phyloP scores from a whole-genome alignment of 1,140 invertebrate species.

The Drosophila yakuba region DNA sequence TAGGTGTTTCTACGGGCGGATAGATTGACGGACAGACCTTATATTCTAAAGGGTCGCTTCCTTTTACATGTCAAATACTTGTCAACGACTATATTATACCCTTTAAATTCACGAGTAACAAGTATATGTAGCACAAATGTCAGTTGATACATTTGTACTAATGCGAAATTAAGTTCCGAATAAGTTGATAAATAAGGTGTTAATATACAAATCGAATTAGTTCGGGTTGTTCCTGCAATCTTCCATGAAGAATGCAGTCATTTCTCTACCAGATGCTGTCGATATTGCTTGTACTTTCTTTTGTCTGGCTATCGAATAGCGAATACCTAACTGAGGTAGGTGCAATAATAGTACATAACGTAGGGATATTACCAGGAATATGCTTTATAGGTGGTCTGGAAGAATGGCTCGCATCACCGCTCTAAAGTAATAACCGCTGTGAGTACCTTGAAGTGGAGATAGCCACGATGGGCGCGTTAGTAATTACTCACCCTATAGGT shows the following conservation, averaged over 20 bases:
- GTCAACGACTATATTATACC: no score
- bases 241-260: conserved; percentile 1
- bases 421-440: background rate
- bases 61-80: no score
- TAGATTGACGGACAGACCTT: no score
- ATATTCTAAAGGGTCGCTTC: no score
- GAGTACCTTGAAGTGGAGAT: background rate
- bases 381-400: background rate
- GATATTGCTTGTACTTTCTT: background rate
- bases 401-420: background rate
- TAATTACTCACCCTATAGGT: background rate
- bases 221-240: background rate
- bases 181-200: background rate
- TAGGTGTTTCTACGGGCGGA: no score
- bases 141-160: no score
- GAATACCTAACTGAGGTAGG: background rate
- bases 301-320: background rate
- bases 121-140: no score
- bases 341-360: background rate
- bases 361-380: background rate
- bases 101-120: no score
- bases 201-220: background rate
- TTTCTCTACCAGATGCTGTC: background rate
- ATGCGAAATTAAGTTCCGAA: background rate
- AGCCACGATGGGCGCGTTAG: background rate